Evolutionary conservation across 2,888 invertebrate species (phyloP), one percentile per base, ranked within the genome.

Genomic region (Andrena hattorfiana): DNA sequence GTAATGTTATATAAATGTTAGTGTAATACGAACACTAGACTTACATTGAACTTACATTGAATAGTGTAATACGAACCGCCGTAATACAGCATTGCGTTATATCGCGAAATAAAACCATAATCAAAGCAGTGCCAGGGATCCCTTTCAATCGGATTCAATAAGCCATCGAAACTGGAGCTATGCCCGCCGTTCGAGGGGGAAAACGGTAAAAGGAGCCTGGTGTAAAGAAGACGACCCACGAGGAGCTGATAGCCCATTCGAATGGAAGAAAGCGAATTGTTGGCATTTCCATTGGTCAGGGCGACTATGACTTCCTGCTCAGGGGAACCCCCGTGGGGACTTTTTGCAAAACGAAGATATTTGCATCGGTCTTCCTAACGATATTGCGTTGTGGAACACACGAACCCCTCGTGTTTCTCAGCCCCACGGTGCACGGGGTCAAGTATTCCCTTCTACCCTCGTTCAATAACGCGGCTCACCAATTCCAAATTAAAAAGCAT

Each of bases 261-360:
- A 72, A 68, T 64, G 48, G 54, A 63, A 56, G 49, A 56, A 51
- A 63, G 35, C 20, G 81, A 81, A 64, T 77, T 62, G 74, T 71
- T 70, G 49, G 56, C 60, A 69, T 62, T 66, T 30, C 69, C 51
- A 42, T 16, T 28, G 56, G 23, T 10, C 13, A 23, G n/a, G 6
- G 32, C n/a, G 32, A 32, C 68, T 59, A 54, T 20, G 73, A 32
- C 28, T 35, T 82, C 30, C 8, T n/a, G 35, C 7, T 16, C 23
- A 63, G 28, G 54, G 69, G 30, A 68, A 73, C 54, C 3, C 64
- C 75, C 49, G 56, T 62, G 35, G 42, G n/a, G 42, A 42, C 67
- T 67, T 28, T 68, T 42, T 54, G 51, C 30, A 70, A 68, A 42
- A 32, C 64, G 26, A n/a, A 60, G 10, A 42, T 42, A 30, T 68